Conservation (phyloP, 2,797 vertebrate genomes). For the Prunella strophiata region DNA sequence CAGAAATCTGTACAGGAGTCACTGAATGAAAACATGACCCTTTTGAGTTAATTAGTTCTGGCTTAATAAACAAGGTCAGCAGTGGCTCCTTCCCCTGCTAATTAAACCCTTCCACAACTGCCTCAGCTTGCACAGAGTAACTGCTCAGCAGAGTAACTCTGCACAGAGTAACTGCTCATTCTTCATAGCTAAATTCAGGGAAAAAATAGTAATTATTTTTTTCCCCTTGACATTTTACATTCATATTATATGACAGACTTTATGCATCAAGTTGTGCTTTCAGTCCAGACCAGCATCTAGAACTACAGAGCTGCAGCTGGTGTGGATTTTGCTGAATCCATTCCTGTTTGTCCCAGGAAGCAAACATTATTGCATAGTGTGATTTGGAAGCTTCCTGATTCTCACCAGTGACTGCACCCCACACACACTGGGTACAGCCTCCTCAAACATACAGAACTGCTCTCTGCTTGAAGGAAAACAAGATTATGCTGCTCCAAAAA, state of each 20-base stretch:
- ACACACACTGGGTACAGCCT: background rate
- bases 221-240: background rate
- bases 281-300: background rate
- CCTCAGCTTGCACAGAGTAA: background rate
- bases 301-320: background rate
- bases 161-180: background rate
- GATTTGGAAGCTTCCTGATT: background rate
- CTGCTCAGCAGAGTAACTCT: background rate
- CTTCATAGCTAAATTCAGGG: background rate
- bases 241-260: constrained; percentile 34
- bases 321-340: background rate
- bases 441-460: background rate
- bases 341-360: background rate
- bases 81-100: constrained; percentile 25
- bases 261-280: constrained; percentile 18
- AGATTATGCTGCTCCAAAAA: background rate
- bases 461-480: background rate
- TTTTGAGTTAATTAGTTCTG: constrained; percentile 35
- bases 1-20: background rate
- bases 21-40: background rate
- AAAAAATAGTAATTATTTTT: background rate
- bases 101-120: background rate
- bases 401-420: background rate
- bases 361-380: background rate
- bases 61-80: constrained; percentile 15